Conservation (phyloP, 2,888 invertebrate genomes). For the Chalcosyrphus nemorum region DNA sequence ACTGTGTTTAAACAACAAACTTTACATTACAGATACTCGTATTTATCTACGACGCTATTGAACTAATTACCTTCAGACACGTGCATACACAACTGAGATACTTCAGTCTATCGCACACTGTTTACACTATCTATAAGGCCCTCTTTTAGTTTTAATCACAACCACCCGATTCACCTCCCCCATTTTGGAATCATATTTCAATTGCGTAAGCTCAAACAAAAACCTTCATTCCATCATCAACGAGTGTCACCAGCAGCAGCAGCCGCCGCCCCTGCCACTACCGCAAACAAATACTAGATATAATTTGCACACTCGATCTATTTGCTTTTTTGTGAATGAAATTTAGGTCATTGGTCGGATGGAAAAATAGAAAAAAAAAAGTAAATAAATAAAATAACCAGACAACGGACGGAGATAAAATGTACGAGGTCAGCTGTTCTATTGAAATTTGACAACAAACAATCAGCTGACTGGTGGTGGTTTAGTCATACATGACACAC, state of each 20-base stretch:
- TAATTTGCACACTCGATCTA: conserved; percentile 56
- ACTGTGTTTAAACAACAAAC: neutral
- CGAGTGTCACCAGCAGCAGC: conserved; percentile 7
- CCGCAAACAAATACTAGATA: conserved; percentile 24
- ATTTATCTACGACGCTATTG: neutral
- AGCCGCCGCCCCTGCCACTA: neutral
- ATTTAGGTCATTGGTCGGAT: conserved; percentile 56
- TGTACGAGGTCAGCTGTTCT: conserved; percentile 41
- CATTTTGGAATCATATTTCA: conserved; percentile 20
- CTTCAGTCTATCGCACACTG: neutral
- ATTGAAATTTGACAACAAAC: conserved; percentile 25
- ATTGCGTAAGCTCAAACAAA: conserved; percentile 24
- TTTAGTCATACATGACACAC: conserved; percentile 33
- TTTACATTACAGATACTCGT: neutral
- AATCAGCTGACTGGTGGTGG: conserved; percentile 43
- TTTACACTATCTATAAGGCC: neutral
- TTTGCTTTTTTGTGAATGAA: conserved; percentile 58
- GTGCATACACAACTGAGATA: neutral
- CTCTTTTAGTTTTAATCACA: neutral
- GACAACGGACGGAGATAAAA: conserved; percentile 19
- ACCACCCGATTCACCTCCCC: neutral
- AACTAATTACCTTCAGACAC: neutral
- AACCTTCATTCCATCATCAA: neutral
- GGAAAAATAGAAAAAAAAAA: conserved; percentile 18
- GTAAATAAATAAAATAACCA: neutral